Base-by-base conservation (phyloP, 2,797 vertebrate genomes). In the Chloroceryle inda region DNA sequence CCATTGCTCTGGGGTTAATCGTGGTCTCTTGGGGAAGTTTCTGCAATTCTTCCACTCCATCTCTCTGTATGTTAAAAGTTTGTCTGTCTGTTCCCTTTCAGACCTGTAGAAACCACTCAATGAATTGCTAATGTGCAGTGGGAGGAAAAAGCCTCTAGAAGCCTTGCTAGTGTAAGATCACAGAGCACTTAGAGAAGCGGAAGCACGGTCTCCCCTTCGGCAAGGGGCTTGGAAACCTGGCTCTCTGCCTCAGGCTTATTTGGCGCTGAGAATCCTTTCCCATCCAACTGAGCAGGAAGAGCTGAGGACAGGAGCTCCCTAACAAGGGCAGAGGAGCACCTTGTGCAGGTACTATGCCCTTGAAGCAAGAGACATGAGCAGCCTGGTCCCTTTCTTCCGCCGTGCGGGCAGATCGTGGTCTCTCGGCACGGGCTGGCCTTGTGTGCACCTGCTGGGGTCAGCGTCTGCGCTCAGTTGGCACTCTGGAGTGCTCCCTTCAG, bases 71-170 rank as follows among this genome's bases (percentile, higher is more conserved):
- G 47, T 78, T 61, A 56, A 26, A 75, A 67, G 40, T 79, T 77
- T 62, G 40, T 53, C 87, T 2, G 2, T 58, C 58, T 64, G 17
- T 83, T 91, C 61, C 56, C n/a, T 92, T 89, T 85, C 87, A 87
- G 89, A 93, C 72, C 75, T 35, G n/a, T 64, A 68, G 81, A 93
- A 96, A 67, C 56, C 40, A 53, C 53, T 83, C 53, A 72, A 24
- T 85, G 95, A 96, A 91, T 96, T 94, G 84, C 88, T 93, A 89
- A 95, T 92, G 67, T 68, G 64, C 40, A 82, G 78, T 80, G 92
- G 89, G 91, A 91, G 76, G 72, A 89, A 89, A 79, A 91, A 87
- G 42, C 61, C 62, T 91, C 42, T 42, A 58, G 56, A 75, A 95
- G 75, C 49, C 72, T 93, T 85, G 61, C 81, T 88, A 93, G 53